Evolutionary conservation across 1,140 invertebrate genomes (phyloP).

Genomic region (Diplogasteroides magnus): DNA sequence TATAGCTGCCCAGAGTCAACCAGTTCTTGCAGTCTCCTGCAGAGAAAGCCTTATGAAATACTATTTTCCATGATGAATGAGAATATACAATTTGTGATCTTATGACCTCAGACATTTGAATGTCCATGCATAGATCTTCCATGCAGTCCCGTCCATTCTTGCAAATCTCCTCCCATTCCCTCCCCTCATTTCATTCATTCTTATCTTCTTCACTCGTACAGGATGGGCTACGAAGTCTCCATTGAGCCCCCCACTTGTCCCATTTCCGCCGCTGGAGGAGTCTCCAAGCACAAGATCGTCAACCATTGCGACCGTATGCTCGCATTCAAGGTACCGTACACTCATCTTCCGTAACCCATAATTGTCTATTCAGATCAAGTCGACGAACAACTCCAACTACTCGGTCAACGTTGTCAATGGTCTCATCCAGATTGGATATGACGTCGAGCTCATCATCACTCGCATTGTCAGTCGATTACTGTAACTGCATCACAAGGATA

Average conservation of each 20-base stretch:
- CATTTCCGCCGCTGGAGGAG: constrained; percentile 12
- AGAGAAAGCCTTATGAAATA: no score
- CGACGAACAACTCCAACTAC: constrained; percentile 22
- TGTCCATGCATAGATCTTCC: no score
- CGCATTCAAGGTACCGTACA: constrained; percentile 16
- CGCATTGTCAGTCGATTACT: constrained; percentile 8
- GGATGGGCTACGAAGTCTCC: constrained; percentile 16
- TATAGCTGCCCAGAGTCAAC: no score
- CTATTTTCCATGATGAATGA: no score
- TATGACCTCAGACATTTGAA: no score
- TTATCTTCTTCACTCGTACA: background rate
- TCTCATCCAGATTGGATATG: constrained; percentile 8
- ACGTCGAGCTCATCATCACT: constrained; percentile 8
- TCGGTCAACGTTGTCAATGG: constrained; percentile 17
- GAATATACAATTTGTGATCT: no score
- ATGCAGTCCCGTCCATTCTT: no score
- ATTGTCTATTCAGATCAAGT: constrained; percentile 9
- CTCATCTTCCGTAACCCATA: background rate
- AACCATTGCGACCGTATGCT: constrained; percentile 15
- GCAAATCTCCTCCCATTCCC: background rate
- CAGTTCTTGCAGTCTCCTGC: no score
- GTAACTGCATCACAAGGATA: no score
- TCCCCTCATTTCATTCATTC: background rate
- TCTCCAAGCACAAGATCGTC: constrained; percentile 21
- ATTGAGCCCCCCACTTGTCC: constrained; percentile 14